These are phyloP conservation scores for Rhingia rostrata DNA, from an alignment of 2,888 invertebrate species.

Conservation along the genomic window DNA sequence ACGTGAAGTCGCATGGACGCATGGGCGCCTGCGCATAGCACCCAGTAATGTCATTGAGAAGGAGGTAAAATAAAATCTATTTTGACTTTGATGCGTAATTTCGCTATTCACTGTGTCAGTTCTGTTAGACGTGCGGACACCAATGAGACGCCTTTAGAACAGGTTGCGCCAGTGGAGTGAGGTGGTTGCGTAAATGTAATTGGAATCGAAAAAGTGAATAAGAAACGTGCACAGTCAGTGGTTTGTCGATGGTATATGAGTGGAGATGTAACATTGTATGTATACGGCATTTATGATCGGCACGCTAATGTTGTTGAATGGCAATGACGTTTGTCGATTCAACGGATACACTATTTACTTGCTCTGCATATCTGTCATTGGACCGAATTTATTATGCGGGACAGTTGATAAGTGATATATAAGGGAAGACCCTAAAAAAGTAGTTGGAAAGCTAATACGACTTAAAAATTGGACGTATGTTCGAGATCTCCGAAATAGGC, in stretches of 20 bases:
- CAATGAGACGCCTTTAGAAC: conserved; percentile 52
- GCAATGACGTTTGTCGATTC: neutral
- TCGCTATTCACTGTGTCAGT: conserved; percentile 64
- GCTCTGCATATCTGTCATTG: too few species aligned
- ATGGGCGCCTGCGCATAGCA: conserved; percentile 60
- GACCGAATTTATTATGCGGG: too few species aligned
- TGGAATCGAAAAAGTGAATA: neutral
- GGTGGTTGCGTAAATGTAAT: conserved; percentile 4
- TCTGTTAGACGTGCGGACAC: conserved; percentile 58
- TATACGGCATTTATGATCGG: neutral
- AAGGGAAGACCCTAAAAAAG: too few species aligned
- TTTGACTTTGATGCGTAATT: conserved; percentile 63
- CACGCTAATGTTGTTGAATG: neutral
- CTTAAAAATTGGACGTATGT: too few species aligned
- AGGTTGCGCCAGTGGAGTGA: conserved; percentile 10
- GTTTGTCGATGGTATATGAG: conserved; percentile 19
- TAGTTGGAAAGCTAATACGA: too few species aligned
- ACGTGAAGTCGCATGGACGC: conserved; percentile 53
- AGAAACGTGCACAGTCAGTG: conserved; percentile 30
- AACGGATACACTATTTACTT: too few species aligned
- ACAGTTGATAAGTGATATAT: too few species aligned
- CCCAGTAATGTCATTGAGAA: conserved; percentile 40
- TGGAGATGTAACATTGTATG: conserved; percentile 59
- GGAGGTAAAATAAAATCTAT: conserved; percentile 46
- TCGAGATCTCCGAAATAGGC: too few species aligned